Percentiles rank a stretch among this genome's conserved stretches.
phyloP scores from a whole-genome alignment of 2,888 invertebrate species.

The Zygaena filipendulae region DNA sequence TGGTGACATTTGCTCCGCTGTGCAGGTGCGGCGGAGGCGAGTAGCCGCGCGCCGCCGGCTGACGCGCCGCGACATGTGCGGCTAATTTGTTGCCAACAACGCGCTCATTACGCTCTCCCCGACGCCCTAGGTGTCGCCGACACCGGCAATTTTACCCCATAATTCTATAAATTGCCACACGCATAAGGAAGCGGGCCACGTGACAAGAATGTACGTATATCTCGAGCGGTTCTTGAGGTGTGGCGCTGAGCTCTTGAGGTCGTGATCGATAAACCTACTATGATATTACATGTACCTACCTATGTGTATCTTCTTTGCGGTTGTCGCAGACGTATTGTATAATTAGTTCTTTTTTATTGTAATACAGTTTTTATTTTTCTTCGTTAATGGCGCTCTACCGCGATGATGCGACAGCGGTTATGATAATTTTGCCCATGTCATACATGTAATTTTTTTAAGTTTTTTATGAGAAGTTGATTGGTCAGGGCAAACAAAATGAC shows the following conservation, averaged over 20 bases:
- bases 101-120: constrained; percentile 47
- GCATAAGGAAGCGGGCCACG: constrained; percentile 36
- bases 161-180: constrained; percentile 56
- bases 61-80: constrained; percentile 57
- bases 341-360: too few species aligned
- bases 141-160: constrained; percentile 46
- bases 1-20: constrained; percentile 42
- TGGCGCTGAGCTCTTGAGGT: constrained; percentile 14
- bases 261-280: background rate
- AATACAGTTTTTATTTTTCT: too few species aligned
- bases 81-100: constrained; percentile 57
- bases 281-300: too few species aligned
- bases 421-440: too few species aligned
- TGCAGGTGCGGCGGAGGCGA: constrained; percentile 45
- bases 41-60: constrained; percentile 43
- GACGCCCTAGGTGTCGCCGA: constrained; percentile 56
- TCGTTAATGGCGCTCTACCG: too few species aligned
- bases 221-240: constrained; percentile 25
- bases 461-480: too few species aligned
- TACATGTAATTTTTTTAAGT: too few species aligned
- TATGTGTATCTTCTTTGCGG: too few species aligned
- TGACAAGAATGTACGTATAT: too few species aligned
- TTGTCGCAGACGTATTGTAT: too few species aligned
- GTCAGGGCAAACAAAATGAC: too few species aligned
- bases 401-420: too few species aligned